Evolutionary conservation across 2,888 invertebrate species (phyloP).

Genomic region (Macrophya alboannulata): DNA sequence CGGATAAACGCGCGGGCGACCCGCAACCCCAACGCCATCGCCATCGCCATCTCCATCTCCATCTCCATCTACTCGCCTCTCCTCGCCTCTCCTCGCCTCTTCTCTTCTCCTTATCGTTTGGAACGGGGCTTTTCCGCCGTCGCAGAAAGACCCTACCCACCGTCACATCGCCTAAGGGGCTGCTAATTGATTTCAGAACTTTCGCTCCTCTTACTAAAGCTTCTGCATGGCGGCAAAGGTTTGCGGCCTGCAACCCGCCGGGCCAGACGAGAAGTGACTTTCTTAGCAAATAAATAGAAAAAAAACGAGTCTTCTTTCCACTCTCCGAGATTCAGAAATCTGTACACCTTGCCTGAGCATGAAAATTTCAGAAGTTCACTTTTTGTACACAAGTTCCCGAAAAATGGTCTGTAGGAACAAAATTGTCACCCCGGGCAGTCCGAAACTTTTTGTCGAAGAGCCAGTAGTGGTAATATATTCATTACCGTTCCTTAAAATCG

Average conservation of each 20-base stretch:
- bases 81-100: background rate
- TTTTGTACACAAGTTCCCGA: background rate
- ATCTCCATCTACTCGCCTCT: background rate
- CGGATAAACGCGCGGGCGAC: constrained; percentile 61
- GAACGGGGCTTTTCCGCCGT: constrained; percentile 48
- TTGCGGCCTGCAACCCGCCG: background rate
- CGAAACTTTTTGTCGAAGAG: background rate
- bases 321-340: background rate
- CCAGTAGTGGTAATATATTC: background rate
- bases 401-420: constrained; percentile 66
- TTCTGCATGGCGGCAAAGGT: background rate
- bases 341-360: background rate
- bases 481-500: background rate
- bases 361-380: background rate
- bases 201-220: constrained; percentile 58
- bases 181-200: constrained; percentile 79
- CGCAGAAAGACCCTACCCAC: constrained; percentile 55
- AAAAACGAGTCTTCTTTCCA: background rate
- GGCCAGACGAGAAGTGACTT: constrained; percentile 8
- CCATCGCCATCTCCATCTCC: background rate
- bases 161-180: constrained; percentile 66
- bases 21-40: constrained; percentile 37
- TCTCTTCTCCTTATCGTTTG: constrained; percentile 43
- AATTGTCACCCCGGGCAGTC: constrained; percentile 66
- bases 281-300: background rate